phyloP scores from a whole-genome alignment of 2,113 vertebrate species.

The Gallinago undulata region DNA sequence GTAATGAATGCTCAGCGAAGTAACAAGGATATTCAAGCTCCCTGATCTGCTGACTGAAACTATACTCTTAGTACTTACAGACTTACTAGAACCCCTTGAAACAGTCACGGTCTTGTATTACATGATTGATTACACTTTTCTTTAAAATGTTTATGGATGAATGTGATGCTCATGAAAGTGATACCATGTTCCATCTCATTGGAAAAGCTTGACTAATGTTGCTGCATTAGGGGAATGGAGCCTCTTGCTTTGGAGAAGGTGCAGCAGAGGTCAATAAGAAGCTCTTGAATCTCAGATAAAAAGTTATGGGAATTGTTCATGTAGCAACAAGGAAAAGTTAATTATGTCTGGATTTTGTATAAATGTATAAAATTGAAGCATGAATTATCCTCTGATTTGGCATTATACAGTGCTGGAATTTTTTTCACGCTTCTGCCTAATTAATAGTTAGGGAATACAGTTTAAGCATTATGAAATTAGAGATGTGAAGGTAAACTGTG shows the following conservation, averaged over 20 bases:
- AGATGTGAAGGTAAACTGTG: background rate
- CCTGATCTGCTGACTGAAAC: conserved; percentile 7
- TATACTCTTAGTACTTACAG: background rate
- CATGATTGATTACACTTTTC: background rate
- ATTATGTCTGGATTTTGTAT: background rate
- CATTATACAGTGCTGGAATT: background rate
- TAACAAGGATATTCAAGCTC: background rate
- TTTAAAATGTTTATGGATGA: background rate
- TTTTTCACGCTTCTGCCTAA: background rate
- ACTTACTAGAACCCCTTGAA: conserved; percentile 2
- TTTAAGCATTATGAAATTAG: background rate
- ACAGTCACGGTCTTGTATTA: background rate
- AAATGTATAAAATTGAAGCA: background rate
- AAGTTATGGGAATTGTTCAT: background rate
- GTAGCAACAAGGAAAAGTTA: background rate
- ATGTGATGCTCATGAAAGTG: background rate
- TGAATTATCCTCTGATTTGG: background rate
- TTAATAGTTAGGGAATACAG: background rate
- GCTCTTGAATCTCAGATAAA: background rate
- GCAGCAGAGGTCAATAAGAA: background rate
- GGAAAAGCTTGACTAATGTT: conserved; percentile 2
- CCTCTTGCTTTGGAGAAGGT: background rate
- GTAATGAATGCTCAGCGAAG: background rate
- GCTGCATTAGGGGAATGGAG: background rate
- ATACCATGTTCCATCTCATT: background rate